Evolutionary conservation across 2,797 vertebrate genomes (phyloP).

Genomic region (Gambelia wislizenii): DNA sequence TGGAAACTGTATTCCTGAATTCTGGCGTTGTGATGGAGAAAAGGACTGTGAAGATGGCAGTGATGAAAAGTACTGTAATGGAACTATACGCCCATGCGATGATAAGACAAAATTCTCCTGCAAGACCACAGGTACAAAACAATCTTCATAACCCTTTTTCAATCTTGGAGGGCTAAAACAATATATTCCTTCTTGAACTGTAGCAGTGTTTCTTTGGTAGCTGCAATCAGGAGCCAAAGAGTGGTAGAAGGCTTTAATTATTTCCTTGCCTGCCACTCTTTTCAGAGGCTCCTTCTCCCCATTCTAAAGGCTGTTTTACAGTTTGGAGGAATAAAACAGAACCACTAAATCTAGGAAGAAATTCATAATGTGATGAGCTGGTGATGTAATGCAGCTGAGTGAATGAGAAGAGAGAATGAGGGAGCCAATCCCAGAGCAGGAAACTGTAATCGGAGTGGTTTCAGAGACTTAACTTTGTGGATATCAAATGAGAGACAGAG

Average conservation of each 20-base stretch:
- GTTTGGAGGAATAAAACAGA: neutral
- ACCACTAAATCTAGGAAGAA: neutral
- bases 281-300: no score
- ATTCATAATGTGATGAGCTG: no score
- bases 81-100: conserved; percentile 90
- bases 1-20: conserved; percentile 92
- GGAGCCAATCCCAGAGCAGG: no score
- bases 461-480: no score
- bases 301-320: neutral
- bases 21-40: conserved; percentile 96
- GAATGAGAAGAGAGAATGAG: no score
- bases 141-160: neutral
- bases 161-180: neutral
- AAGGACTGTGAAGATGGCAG: conserved; percentile 97
- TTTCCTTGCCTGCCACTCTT: neutral
- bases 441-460: no score
- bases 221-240: neutral
- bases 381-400: no score
- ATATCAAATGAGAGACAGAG: no score
- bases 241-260: no score
- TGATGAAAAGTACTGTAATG: conserved; percentile 92
- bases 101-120: conserved; percentile 96
- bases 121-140: conserved; percentile 86
- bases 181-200: neutral
- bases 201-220: neutral